Conservation (phyloP, 2,888 invertebrate species). For the Serrognathus titanus region DNA sequence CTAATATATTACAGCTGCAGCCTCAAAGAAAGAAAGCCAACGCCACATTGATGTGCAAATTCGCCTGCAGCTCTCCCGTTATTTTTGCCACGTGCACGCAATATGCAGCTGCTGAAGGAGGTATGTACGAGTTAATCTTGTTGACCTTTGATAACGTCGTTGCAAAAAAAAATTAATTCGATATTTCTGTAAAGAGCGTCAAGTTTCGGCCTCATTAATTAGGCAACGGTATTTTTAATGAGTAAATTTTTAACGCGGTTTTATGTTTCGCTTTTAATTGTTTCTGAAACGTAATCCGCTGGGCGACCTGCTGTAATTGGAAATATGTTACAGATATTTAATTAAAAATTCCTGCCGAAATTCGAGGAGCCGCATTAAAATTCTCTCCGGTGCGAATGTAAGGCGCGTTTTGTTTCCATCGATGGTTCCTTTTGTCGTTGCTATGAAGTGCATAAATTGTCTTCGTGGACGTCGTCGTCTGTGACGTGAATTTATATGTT, state of each 20-base stretch:
- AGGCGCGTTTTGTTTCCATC: neutral
- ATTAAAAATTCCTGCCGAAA: too few relatives aligned
- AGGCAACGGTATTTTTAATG: neutral
- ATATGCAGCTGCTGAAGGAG: slow-evolving; percentile 12
- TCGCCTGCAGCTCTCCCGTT: slow-evolving; percentile 8
- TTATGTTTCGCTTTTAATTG: neutral
- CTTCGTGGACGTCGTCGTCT: slow-evolving; percentile 5
- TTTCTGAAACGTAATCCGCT: neutral
- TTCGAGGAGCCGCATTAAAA: too few relatives aligned
- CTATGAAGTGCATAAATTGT: too few relatives aligned
- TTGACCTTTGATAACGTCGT: slow-evolving; percentile 11
- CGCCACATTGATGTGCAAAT: slow-evolving; percentile 20
- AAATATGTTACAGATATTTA: too few relatives aligned
- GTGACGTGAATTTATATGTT: slow-evolving; percentile 13
- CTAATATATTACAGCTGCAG: slow-evolving; percentile 17
- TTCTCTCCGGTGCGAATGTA: too few relatives aligned
- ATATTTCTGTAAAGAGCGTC: neutral
- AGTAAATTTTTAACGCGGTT: neutral
- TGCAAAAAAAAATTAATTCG: slow-evolving; percentile 9
- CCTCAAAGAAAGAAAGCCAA: slow-evolving; percentile 13
- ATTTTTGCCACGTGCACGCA: slow-evolving; percentile 19
- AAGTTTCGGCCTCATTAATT: neutral
- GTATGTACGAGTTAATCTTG: slow-evolving; percentile 13
- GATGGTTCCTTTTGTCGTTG: neutral
- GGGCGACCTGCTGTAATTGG: too few relatives aligned